Conservation (phyloP, 2,888 invertebrate species). For the Drosophila emarginata region DNA sequence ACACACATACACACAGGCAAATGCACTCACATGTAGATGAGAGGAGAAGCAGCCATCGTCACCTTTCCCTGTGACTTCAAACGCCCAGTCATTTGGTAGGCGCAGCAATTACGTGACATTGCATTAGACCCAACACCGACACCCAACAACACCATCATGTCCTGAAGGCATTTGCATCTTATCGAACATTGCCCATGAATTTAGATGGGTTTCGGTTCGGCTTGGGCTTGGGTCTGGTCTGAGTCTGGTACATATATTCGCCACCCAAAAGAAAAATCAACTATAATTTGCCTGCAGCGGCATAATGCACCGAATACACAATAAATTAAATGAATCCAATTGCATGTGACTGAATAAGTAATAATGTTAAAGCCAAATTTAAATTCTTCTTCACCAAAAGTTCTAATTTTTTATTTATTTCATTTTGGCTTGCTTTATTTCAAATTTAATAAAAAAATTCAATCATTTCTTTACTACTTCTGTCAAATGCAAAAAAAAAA, state of each 20-base stretch:
- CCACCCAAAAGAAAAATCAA: neutral
- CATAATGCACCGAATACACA: neutral
- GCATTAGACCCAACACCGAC: slow-evolving; percentile 32
- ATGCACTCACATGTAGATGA: slow-evolving; percentile 3
- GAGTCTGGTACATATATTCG: neutral
- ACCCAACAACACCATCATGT: slow-evolving; percentile 30
- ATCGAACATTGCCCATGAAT: slow-evolving; percentile 34
- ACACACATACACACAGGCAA: slow-evolving; percentile 2
- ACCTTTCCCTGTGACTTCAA: slow-evolving; percentile 12
- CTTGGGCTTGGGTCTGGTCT: too few relatives aligned
- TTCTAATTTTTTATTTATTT: neutral
- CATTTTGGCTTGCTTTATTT: too few relatives aligned
- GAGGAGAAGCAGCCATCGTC: slow-evolving; percentile 31
- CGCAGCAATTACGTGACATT: slow-evolving; percentile 66
- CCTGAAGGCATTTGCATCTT: slow-evolving; percentile 66
- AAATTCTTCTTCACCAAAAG: neutral
- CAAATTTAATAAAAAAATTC: neutral
- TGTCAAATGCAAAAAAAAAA: neutral
- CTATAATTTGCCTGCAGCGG: neutral
- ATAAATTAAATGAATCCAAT: neutral
- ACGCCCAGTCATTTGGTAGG: slow-evolving; percentile 51
- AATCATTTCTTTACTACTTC: neutral
- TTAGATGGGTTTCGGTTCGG: neutral
- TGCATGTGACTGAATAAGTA: neutral
- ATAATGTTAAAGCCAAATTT: neutral